phyloP scores from a whole-genome alignment of 2,888 invertebrate species.

The Neocrepidodera transversa region DNA sequence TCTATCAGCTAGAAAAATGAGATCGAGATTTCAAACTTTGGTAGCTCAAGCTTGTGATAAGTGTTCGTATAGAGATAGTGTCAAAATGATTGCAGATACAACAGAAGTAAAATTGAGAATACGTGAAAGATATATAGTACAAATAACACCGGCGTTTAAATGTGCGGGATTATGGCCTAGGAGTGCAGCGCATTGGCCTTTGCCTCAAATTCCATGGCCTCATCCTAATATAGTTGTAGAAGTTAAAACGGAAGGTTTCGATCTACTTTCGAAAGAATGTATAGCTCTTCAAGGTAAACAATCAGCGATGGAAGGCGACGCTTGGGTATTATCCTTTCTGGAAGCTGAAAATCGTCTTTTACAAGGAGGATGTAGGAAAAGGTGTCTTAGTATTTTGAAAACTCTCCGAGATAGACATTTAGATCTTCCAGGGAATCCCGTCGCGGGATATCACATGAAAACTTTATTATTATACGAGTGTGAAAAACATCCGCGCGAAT shows the following conservation, averaged over 20 bases:
- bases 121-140: conserved; percentile 78
- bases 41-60: conserved; percentile 82
- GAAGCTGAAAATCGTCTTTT: conserved; percentile 80
- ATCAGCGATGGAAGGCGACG: conserved; percentile 83
- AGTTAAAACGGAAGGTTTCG: conserved; percentile 85
- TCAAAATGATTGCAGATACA: conserved; percentile 83
- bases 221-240: conserved; percentile 78
- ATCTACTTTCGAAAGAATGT: conserved; percentile 78
- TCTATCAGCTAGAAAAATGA: conserved; percentile 81
- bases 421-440: conserved; percentile 77
- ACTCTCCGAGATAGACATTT: conserved; percentile 80
- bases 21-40: conserved; percentile 81
- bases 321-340: conserved; percentile 81
- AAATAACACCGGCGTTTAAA: conserved; percentile 84
- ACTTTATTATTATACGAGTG: conserved; percentile 83
- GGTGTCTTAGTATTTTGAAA: conserved; percentile 79
- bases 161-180: conserved; percentile 86
- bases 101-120: conserved; percentile 81
- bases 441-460: conserved; percentile 78
- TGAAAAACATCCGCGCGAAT: conserved; percentile 82
- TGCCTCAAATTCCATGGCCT: conserved; percentile 82
- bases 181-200: conserved; percentile 83
- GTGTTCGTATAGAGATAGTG: conserved; percentile 77
- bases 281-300: conserved; percentile 72
- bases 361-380: conserved; percentile 68